Evolutionary conservation across 2,888 invertebrate genomes (phyloP).

Genomic region (Pemphredon lugubris): DNA sequence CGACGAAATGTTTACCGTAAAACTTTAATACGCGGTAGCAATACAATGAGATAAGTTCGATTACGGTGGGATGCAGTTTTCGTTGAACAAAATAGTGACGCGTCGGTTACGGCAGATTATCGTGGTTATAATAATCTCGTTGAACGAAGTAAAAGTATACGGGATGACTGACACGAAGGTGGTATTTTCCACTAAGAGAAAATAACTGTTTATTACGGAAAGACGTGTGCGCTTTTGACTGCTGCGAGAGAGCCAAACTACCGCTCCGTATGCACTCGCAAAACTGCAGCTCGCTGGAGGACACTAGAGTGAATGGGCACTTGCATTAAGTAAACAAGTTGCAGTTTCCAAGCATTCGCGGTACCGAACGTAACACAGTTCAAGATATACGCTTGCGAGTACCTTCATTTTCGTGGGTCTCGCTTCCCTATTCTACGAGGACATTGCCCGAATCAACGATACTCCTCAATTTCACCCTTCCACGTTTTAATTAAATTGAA

Average conservation of each 20-base stretch:
- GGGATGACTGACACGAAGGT: not conserved
- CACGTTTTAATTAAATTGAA: constrained; percentile 23
- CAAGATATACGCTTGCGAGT: constrained; percentile 30
- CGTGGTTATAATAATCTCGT: too few relatives aligned
- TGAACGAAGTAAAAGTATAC: too few relatives aligned
- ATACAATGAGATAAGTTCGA: too few relatives aligned
- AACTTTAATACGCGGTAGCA: too few relatives aligned
- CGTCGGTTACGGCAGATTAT: too few relatives aligned
- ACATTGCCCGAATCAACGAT: constrained; percentile 44
- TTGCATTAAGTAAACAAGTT: constrained; percentile 63
- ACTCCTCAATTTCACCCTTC: constrained; percentile 11
- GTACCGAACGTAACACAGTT: constrained; percentile 28
- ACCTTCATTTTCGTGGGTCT: constrained; percentile 54
- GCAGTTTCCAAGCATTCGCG: constrained; percentile 49
- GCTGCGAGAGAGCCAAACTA: constrained; percentile 21
- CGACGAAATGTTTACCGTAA: not conserved
- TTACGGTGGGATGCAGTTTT: too few relatives aligned
- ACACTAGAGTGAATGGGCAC: constrained; percentile 51
- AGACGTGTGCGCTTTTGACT: constrained; percentile 10
- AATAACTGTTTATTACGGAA: not conserved
- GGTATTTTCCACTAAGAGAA: not conserved
- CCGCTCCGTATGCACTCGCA: constrained; percentile 34
- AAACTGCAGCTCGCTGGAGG: constrained; percentile 33
- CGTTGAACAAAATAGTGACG: too few relatives aligned
- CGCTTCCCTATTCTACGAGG: constrained; percentile 43